Percentiles rank a stretch among this genome's conserved stretches.
Conservation (phyloP, 2,888 invertebrate species). For the Nebria brevicollis region DNA sequence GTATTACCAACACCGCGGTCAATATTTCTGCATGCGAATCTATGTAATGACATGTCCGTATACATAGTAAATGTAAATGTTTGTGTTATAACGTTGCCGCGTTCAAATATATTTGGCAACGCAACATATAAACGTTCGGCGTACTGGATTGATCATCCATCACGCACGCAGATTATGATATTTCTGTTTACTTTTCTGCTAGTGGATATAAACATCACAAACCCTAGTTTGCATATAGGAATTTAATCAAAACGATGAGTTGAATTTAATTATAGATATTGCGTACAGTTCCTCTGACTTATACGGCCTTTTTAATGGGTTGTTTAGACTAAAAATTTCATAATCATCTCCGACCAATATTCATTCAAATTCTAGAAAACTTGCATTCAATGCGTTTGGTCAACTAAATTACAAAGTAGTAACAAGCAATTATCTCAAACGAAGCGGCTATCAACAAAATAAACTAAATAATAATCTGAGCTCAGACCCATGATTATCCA, state of each 20-base stretch:
- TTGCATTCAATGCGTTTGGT: too few species aligned
- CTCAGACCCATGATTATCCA: slow-evolving; percentile 56
- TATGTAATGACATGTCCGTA: slow-evolving; percentile 12
- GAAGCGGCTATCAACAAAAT: slow-evolving; percentile 15
- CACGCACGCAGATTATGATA: slow-evolving; percentile 22
- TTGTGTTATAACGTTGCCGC: slow-evolving; percentile 16
- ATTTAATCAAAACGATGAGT: not conserved
- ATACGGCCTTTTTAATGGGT: too few species aligned
- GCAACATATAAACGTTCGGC: slow-evolving; percentile 14
- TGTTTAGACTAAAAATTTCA: too few species aligned
- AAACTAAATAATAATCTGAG: slow-evolving; percentile 12
- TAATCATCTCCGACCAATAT: too few species aligned
- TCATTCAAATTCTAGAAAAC: too few species aligned
- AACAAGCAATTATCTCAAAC: not conserved
- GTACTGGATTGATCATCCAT: slow-evolving; percentile 13
- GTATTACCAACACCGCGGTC: not conserved
- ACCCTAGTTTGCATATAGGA: not conserved
- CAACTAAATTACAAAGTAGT: too few species aligned
- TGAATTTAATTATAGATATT: too few species aligned
- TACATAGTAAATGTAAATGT: slow-evolving; percentile 30
- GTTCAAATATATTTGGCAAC: slow-evolving; percentile 36
- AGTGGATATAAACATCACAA: not conserved
- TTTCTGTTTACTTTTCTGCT: slow-evolving; percentile 33
- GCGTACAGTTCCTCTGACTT: too few species aligned
- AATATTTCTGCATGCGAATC: slow-evolving; percentile 9